These are phyloP conservation scores for Rhinophrynus dorsalis DNA, from an alignment of 2,797 vertebrate species.

Conservation along the genomic window DNA sequence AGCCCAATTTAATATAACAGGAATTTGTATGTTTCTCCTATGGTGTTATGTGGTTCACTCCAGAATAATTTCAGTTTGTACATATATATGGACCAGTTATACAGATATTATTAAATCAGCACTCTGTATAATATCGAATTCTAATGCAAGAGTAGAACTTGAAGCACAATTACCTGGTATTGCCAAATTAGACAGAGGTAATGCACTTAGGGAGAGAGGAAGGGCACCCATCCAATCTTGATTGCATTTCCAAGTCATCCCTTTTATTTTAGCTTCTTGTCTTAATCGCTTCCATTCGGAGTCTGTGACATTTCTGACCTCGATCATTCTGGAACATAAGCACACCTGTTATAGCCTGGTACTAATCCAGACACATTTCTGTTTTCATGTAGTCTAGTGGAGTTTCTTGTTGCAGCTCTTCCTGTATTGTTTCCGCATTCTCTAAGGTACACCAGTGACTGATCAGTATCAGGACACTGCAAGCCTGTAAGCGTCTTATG, in stretches of 20 bases:
- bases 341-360: not conserved
- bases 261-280: not conserved
- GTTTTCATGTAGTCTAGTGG: not conserved
- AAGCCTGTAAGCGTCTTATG: not conserved
- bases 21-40: too few species aligned
- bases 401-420: not conserved
- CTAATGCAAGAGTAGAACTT: too few species aligned
- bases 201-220: not conserved
- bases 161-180: conserved; percentile 30
- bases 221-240: conserved; percentile 38
- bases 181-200: conserved; percentile 33
- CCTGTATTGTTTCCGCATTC: conserved; percentile 23
- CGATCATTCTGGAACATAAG: not conserved
- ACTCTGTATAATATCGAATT: too few species aligned
- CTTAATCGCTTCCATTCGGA: not conserved
- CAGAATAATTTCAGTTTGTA: too few species aligned
- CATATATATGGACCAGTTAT: too few species aligned
- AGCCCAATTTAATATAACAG: too few species aligned
- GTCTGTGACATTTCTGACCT: not conserved
- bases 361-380: not conserved
- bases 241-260: conserved; percentile 24
- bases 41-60: too few species aligned
- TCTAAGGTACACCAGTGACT: not conserved
- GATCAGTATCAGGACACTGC: not conserved
- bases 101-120: too few species aligned